A percentile compares a stretch with the other conserved stretches of the same genome.
Conservation (phyloP, 2,888 invertebrate species). For the Pecten maximus region DNA sequence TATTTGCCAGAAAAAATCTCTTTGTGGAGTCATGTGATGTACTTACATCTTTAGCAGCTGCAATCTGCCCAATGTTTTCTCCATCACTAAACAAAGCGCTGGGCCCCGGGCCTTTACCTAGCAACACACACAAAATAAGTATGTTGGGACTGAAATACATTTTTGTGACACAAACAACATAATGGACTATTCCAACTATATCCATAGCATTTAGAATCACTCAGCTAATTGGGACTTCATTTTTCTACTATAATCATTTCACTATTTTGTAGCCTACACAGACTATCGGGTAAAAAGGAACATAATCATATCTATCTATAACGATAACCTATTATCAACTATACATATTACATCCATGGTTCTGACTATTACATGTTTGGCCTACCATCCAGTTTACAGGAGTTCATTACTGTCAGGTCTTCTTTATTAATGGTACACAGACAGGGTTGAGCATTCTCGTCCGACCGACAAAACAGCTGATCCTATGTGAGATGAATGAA, state of each 20-base stretch:
- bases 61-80: conserved; percentile 90
- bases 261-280: too few relatives aligned
- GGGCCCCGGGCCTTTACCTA: conserved; percentile 82
- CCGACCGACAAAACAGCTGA: conserved; percentile 90
- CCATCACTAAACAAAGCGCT: conserved; percentile 90
- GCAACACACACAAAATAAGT: conserved; percentile 39
- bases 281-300: too few relatives aligned
- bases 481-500: conserved; percentile 85
- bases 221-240: too few relatives aligned
- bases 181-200: too few relatives aligned
- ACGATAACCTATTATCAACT: too few relatives aligned
- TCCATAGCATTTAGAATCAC: too few relatives aligned
- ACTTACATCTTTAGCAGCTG: conserved; percentile 90
- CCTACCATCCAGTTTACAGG: conserved; percentile 76
- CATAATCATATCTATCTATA: too few relatives aligned
- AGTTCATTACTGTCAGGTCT: conserved; percentile 83
- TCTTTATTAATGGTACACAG: conserved; percentile 85
- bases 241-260: too few relatives aligned
- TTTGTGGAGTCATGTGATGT: background rate
- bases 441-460: conserved; percentile 84
- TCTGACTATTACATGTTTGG: conserved; percentile 7
- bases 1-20: background rate
- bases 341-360: too few relatives aligned
- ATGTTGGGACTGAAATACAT: too few relatives aligned
- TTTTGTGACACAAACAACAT: too few relatives aligned